Percentiles rank a stretch among this genome's conserved stretches.
Conservation (phyloP, 2,113 vertebrate genomes). For the Scomber japonicus region DNA sequence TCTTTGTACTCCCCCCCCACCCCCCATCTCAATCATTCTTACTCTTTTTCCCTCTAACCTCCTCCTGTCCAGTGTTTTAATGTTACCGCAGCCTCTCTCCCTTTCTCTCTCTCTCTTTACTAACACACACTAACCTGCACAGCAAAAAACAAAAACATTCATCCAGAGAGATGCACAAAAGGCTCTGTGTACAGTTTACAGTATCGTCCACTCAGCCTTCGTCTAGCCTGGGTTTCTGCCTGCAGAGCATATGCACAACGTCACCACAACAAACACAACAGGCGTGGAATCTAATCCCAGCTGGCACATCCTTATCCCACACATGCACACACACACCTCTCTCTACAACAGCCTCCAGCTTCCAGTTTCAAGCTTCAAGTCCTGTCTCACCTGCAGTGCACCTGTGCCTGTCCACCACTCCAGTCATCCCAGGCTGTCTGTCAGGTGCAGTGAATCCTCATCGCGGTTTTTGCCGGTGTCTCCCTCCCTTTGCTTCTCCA, state of each 20-base stretch:
- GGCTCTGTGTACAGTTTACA: constrained; percentile 32
- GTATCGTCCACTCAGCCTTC: constrained; percentile 41
- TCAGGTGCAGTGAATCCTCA: constrained; percentile 82
- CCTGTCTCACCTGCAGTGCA: constrained; percentile 80
- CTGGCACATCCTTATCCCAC: constrained; percentile 29
- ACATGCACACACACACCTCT: constrained; percentile 8
- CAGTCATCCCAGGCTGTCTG: constrained; percentile 78
- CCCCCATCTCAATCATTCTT: constrained; percentile 51
- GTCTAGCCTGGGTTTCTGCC: constrained; percentile 37
- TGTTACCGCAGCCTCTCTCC: constrained; percentile 24
- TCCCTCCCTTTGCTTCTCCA: constrained; percentile 54
- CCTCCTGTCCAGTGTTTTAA: constrained; percentile 31
- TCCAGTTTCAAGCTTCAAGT: constrained; percentile 33
- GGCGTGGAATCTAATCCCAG: constrained; percentile 63
- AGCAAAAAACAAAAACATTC: background rate
- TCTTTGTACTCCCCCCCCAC: constrained; percentile 46
- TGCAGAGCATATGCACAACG: constrained; percentile 58
- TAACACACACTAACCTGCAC: constrained; percentile 12
- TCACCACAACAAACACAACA: constrained; percentile 78
- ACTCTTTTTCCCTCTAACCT: constrained; percentile 31
- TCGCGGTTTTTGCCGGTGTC: constrained; percentile 60
- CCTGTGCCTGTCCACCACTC: constrained; percentile 77
- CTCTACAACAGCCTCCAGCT: constrained; percentile 31
- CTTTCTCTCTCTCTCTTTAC: background rate
- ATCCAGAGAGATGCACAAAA: constrained; percentile 19